Percentiles rank a stretch among this genome's conserved stretches.
These are phyloP conservation scores for Urocyon cinereoargenteus DNA, from an alignment of 2,797 vertebrate genomes.

Conservation along the genomic window DNA sequence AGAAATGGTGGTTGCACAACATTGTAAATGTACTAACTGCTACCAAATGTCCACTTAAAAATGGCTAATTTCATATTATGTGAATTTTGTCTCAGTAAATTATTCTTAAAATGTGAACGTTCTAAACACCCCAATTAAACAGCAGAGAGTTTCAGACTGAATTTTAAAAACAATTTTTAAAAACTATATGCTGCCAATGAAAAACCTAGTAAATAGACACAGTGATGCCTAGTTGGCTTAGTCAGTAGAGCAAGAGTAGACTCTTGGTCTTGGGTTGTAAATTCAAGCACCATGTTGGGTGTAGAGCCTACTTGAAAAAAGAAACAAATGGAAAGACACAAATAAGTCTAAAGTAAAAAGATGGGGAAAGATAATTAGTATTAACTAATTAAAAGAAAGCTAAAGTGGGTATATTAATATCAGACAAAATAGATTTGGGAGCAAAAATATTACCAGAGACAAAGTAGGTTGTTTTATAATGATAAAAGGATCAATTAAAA, in stretches of 20 bases:
- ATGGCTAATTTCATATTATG: background rate
- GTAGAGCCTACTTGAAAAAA: background rate
- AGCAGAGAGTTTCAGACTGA: background rate
- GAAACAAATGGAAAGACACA: background rate
- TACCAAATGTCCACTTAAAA: background rate
- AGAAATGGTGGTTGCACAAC: background rate
- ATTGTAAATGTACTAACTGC: background rate
- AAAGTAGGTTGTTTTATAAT: background rate
- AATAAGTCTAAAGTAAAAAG: background rate
- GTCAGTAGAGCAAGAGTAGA: background rate
- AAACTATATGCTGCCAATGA: background rate
- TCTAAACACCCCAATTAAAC: background rate
- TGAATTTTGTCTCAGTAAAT: background rate
- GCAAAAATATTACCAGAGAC: background rate
- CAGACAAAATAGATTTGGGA: background rate
- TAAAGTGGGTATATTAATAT: background rate
- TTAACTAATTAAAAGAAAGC: background rate
- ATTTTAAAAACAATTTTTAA: background rate
- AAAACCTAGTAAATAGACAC: background rate
- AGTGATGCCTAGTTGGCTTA: background rate
- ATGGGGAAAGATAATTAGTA: background rate
- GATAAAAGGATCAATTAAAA: background rate
- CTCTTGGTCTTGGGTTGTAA: background rate
- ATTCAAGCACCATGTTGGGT: background rate
- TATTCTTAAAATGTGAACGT: background rate